Percentiles rank a stretch among this genome's conserved stretches.
phyloP scores from a whole-genome alignment of 2,113 vertebrate genomes.

The Struthidea cinerea region DNA sequence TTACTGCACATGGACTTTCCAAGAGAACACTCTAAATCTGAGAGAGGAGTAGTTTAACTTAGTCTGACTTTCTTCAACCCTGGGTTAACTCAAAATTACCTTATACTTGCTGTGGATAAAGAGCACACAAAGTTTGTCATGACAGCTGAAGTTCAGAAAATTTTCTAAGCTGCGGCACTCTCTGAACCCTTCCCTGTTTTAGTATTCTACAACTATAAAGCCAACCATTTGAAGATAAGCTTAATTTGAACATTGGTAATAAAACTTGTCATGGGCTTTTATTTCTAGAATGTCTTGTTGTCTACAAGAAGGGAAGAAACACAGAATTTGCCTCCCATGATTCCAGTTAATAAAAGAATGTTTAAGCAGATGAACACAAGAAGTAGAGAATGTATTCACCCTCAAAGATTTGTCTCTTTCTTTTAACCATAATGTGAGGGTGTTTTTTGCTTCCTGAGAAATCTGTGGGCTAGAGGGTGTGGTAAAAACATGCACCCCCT shows the following conservation, averaged over 20 bases:
- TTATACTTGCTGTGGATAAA: not conserved
- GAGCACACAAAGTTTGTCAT: not conserved
- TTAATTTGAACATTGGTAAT: not conserved
- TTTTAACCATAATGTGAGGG: not conserved
- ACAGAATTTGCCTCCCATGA: not conserved
- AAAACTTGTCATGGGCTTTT: not conserved
- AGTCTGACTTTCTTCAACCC: not conserved
- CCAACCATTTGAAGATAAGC: not conserved
- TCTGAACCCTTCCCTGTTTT: not conserved
- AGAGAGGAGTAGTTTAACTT: not conserved
- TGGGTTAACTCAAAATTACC: not conserved
- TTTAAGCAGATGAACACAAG: not conserved
- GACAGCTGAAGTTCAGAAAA: not conserved
- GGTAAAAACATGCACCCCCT: not conserved
- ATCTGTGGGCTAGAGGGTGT: slow-evolving; percentile 1
- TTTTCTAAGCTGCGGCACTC: not conserved
- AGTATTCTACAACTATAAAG: not conserved
- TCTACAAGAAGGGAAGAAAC: not conserved
- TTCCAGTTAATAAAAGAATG: not conserved
- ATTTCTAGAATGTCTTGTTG: slow-evolving; percentile 14
- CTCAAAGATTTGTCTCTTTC: not conserved
- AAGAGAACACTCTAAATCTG: not conserved
- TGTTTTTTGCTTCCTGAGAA: not conserved
- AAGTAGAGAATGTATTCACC: not conserved
- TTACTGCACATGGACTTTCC: not conserved